These are phyloP conservation scores for Callithrix jacchus DNA, from an alignment of 2,113 vertebrate genomes.

Conservation along the genomic window DNA sequence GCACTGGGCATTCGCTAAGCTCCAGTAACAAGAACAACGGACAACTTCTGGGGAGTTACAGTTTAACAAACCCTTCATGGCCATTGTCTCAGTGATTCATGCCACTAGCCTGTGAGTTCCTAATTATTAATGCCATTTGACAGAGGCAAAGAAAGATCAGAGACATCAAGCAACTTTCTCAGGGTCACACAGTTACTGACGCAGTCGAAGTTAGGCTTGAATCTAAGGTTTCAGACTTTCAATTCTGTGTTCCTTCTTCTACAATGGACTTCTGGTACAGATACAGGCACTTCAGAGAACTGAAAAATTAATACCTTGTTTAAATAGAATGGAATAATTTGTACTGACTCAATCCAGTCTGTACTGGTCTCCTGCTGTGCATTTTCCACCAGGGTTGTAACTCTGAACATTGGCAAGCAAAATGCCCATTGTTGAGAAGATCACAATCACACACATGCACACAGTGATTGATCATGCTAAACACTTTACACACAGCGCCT, in stretches of 20 bases:
- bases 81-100: neutral
- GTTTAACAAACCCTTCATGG: neutral
- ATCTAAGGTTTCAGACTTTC: neutral
- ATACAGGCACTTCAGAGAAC: rapidly evolving
- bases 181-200: neutral
- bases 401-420: neutral
- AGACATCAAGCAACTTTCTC: neutral
- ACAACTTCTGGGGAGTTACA: neutral
- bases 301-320: neutral
- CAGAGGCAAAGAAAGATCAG: neutral
- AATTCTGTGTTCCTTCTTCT: rapidly evolving
- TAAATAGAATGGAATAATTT: neutral
- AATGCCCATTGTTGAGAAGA: rapidly evolving
- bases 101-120: neutral
- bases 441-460: too few relatives aligned
- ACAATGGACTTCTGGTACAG: rapidly evolving
- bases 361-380: neutral
- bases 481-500: too few relatives aligned
- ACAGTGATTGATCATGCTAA: rapidly evolving
- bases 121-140: neutral
- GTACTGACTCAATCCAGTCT: neutral
- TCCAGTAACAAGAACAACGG: neutral
- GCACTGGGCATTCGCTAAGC: rapidly evolving
- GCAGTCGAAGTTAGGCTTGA: neutral
- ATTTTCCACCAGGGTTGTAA: neutral